phyloP scores from a whole-genome alignment of 2,888 invertebrate species.

The Aporophyla lueneburgensis region DNA sequence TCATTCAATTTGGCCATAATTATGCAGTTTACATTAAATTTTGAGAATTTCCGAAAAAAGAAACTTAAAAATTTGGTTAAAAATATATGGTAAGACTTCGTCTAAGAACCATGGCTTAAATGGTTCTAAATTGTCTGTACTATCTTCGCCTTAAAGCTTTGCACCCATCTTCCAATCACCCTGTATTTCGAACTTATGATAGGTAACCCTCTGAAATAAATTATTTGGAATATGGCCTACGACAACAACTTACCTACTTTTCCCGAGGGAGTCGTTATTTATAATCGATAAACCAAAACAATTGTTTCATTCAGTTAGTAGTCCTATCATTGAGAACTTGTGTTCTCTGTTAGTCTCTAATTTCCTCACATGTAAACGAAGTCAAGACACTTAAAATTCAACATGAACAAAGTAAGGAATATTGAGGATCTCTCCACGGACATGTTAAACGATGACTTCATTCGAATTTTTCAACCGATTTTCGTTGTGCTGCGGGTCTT shows the following conservation, averaged over 20 bases:
- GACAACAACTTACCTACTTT: not conserved
- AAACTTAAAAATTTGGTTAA: no score
- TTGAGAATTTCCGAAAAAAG: no score
- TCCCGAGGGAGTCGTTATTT: constrained; percentile 39
- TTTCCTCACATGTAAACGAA: constrained; percentile 10
- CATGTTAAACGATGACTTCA: constrained; percentile 79
- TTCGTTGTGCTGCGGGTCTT: constrained; percentile 71
- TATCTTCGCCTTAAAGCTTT: no score
- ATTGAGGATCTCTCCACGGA: constrained; percentile 76
- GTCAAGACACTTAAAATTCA: not conserved
- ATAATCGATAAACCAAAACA: constrained; percentile 11
- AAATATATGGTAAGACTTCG: no score
- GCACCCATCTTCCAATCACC: no score
- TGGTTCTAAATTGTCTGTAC: no score
- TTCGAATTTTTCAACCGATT: constrained; percentile 74
- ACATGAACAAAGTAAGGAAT: constrained; percentile 52
- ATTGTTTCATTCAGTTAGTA: not conserved
- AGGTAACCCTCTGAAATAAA: not conserved
- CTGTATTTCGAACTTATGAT: no score
- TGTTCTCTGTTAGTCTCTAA: constrained; percentile 28
- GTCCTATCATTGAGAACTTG: not conserved
- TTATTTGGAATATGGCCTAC: not conserved
- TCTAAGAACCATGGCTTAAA: no score
- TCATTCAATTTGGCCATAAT: no score
- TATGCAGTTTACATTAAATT: no score